Base-by-base conservation (phyloP, 2,797 vertebrate species). In the Anguilla megastoma region DNA sequence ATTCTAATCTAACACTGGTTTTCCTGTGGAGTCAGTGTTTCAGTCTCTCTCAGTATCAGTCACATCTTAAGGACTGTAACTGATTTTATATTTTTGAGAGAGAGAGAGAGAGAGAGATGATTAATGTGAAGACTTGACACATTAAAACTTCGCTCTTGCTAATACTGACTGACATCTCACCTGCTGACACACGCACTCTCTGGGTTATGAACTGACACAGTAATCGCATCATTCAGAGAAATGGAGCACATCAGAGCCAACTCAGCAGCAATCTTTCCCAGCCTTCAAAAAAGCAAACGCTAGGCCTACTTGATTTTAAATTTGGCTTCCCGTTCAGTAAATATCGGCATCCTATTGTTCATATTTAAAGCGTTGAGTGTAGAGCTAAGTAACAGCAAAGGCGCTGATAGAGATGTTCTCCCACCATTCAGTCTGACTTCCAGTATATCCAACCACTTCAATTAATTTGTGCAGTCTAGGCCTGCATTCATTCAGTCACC, bases 11-110 rank as follows among this genome's bases (percentile, higher is more conserved):
- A 92, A 91, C 90, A 88, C 14, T 48, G 56, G 82, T 90, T 94
- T 90, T 93, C 92, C 93, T 89, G 91, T 86, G 88, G 76, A 88
- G 91, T 91, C 89, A 93, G 92, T 36, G 16, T 14, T 90, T 89
- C 89, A 76, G 87, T 92, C 89, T 90, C 89, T 90, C 90, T 90
- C 92, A 63, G 60, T 1, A 52, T 16, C 30, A 76, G 89, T 85
- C 91, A 90, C 83, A 88, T 91, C 91, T 91, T 87, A 90, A 88
- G 18, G 1, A 8, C 33, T 76, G 30, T 1, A 41, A 16, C 27
- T 14, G 30, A 69, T 69, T 27, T 41, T 41, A 41, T 3, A 41
- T 41, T 41, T 41, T 41, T 41, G 3, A 3, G 33, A 33, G 33
- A 33, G 33, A 33, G 33, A 33, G 33, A 33, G 33, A 50, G 1